Base-by-base conservation (phyloP, 1,140 invertebrate species). In the Eubasilissa regina region DNA sequence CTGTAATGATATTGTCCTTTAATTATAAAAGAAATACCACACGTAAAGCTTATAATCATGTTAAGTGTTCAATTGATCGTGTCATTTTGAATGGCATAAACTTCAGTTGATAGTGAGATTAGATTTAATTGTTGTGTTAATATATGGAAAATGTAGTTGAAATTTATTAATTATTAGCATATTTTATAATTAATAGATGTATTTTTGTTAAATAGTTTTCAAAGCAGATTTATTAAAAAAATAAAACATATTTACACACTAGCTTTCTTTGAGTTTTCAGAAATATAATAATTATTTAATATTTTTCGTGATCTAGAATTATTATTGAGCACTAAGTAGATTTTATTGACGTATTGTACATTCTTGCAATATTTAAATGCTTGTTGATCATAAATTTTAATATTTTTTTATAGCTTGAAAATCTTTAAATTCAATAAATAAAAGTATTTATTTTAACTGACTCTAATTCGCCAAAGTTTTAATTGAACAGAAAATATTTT, bases 91-190 rank as follows among this genome's bases (percentile, higher is more conserved):
- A 51, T 70, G 66, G 45, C 66, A 70, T 19, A 51, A 17, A 17
- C 44, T 70, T 70, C 66, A 70, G 66, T 70, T 70, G 66, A 70
- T 70, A 70, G 66, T 70, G 66, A 70, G 66, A 70, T 70, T 70
- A 70, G 66, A 51, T 13, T 13, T 70, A 70, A 70, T 70, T 70
- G 66, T 70, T 70, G 47, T 17, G 45, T 48, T 70, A 21, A n/a
- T 19, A 25, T 70, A 47, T 21, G 48, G 21, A 70, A 19, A 53
- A 70, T 17, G 44, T 70, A 48, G 19, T 51, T 70, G 15, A 51
- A 47, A 48, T 19, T 70, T 70, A 70, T 70, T 17, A 70, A 51
- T 70, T 19, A 15, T 15, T 70, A 70, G 47, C 51, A 70, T 70
- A 70, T 70, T 70, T 70, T 70, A 70, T 70, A 45, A 70, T 35